These are phyloP conservation scores for Drosophila tanythrix DNA, from an alignment of 2,888 invertebrate species.

Conservation along the genomic window DNA sequence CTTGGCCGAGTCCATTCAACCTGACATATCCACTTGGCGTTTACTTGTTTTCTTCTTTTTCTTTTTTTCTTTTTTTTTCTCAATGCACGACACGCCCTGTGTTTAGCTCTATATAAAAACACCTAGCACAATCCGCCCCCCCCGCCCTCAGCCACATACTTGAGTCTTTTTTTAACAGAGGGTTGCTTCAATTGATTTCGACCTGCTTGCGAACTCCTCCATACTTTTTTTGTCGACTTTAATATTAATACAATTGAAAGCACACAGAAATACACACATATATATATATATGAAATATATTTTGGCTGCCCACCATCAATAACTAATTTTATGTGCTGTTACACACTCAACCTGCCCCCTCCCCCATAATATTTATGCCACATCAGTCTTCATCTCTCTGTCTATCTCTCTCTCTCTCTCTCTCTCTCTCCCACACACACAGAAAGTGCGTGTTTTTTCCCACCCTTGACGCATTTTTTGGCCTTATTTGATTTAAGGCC, in stretches of 20 bases:
- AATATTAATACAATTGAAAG: slow-evolving; percentile 39
- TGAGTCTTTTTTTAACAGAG: neutral
- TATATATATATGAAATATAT: slow-evolving; percentile 33
- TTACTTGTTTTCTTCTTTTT: slow-evolving; percentile 50
- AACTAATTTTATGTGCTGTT: slow-evolving; percentile 54
- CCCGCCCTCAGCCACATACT: neutral
- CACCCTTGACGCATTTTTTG: slow-evolving; percentile 39
- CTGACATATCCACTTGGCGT: slow-evolving; percentile 44
- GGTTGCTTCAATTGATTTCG: slow-evolving; percentile 24
- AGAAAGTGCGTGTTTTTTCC: slow-evolving; percentile 25
- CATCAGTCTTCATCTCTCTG: slow-evolving; percentile 6
- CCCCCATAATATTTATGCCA: slow-evolving; percentile 6
- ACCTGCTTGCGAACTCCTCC: slow-evolving; percentile 4
- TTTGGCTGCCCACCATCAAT: slow-evolving; percentile 44
- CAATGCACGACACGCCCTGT: slow-evolving; percentile 61
- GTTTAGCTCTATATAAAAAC: slow-evolving; percentile 4
- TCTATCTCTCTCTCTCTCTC: neutral
- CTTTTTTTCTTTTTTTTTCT: slow-evolving; percentile 10
- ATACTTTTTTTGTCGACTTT: slow-evolving; percentile 8
- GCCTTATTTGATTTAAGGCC: slow-evolving; percentile 69
- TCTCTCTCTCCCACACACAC: neutral
- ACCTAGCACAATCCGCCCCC: neutral
- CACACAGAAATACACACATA: slow-evolving; percentile 28
- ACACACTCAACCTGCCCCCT: slow-evolving; percentile 7
- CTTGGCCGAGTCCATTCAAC: slow-evolving; percentile 69